phyloP scores from a whole-genome alignment of 2,888 invertebrate species.

The Serripes groenlandicus region DNA sequence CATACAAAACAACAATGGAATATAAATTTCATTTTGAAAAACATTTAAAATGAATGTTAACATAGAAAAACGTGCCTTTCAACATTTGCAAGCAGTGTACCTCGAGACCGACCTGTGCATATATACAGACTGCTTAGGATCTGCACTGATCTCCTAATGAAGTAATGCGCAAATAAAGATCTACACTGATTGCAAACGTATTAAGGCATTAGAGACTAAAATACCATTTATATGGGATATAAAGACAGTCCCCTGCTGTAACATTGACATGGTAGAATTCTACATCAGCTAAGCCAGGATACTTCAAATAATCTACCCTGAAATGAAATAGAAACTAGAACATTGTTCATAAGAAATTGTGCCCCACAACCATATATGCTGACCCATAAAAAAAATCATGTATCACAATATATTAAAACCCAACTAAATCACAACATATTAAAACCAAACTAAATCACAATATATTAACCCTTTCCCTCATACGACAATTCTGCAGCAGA shows the following conservation, averaged over 20 bases:
- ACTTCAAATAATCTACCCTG: constrained; percentile 83
- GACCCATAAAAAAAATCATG: neutral
- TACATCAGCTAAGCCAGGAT: constrained; percentile 80
- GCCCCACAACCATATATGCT: neutral
- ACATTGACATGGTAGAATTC: constrained; percentile 81
- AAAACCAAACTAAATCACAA: too few relatives aligned
- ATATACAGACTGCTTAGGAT: too few relatives aligned
- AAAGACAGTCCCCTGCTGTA: constrained; percentile 83
- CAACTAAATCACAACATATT: too few relatives aligned
- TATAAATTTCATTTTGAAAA: too few relatives aligned
- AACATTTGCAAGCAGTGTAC: too few relatives aligned
- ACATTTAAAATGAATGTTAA: too few relatives aligned
- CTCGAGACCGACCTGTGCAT: too few relatives aligned
- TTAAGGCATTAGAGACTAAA: neutral
- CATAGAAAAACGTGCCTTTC: too few relatives aligned
- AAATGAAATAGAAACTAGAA: constrained; percentile 31
- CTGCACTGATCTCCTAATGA: neutral
- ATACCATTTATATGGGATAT: constrained; percentile 84
- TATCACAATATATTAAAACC: neutral
- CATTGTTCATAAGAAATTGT: neutral
- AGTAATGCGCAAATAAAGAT: neutral
- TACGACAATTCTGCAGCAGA: too few relatives aligned
- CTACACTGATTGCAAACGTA: neutral
- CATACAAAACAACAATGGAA: too few relatives aligned
- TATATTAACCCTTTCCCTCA: too few relatives aligned